Percentiles rank a stretch among this genome's conserved stretches.
Evolutionary conservation across 2,797 vertebrate genomes (phyloP).

Genomic region (Eremophila alpestris): DNA sequence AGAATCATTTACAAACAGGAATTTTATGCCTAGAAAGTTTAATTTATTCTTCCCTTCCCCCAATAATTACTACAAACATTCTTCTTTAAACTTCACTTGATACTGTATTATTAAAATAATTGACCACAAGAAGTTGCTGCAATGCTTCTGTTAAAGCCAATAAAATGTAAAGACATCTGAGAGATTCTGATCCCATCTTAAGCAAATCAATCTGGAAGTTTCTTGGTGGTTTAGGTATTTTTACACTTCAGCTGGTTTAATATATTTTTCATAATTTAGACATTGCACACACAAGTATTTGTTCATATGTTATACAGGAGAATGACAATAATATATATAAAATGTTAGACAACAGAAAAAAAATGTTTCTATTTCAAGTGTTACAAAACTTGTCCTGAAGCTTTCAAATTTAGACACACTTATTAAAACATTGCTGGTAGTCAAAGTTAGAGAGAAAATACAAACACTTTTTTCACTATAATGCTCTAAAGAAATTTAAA

Average conservation of each 20-base stretch:
- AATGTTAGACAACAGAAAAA: not conserved
- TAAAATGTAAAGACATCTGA: not conserved
- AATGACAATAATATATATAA: not conserved
- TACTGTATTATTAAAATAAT: not conserved
- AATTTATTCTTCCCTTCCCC: not conserved
- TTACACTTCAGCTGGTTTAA: not conserved
- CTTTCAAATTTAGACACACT: not conserved
- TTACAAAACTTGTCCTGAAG: not conserved
- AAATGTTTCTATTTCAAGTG: not conserved
- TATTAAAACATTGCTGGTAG: not conserved
- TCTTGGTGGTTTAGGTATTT: not conserved
- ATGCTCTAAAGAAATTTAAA: not conserved
- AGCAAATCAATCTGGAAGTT: not conserved
- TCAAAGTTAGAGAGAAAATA: not conserved
- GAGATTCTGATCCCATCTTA: not conserved
- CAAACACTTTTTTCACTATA: not conserved
- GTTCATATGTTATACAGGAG: not conserved
- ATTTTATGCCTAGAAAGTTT: not conserved
- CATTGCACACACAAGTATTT: not conserved
- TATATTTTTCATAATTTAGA: not conserved
- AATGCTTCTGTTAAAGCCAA: not conserved
- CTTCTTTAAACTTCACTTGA: not conserved
- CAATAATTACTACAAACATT: not conserved
- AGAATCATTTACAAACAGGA: not conserved
- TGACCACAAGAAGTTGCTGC: not conserved